Percentiles rank a stretch among this genome's conserved stretches.
These are phyloP conservation scores for Caranx ignobilis DNA, from an alignment of 2,113 vertebrate genomes.

Conservation along the genomic window DNA sequence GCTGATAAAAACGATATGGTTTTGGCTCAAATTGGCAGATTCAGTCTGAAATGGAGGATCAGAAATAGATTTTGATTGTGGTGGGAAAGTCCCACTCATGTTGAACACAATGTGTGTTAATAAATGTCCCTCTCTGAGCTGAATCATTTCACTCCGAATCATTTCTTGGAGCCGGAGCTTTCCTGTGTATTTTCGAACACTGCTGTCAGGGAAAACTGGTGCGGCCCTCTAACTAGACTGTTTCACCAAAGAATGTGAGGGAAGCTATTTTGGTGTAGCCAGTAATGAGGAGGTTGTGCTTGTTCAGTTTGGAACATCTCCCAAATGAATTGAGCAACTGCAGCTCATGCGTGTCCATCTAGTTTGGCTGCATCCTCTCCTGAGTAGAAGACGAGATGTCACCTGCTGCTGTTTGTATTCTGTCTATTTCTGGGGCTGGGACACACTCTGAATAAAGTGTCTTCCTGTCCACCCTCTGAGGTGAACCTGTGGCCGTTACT, in stretches of 20 bases:
- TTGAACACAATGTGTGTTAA: conserved; percentile 2
- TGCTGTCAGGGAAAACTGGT: conserved; percentile 51
- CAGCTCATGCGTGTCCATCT: conserved; percentile 22
- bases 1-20: conserved; percentile 1
- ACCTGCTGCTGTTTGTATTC: conserved; percentile 9
- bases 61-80: background rate
- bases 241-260: conserved; percentile 61
- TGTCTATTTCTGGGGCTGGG: background rate
- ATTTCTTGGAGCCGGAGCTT: conserved; percentile 11
- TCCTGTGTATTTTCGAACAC: conserved; percentile 46
- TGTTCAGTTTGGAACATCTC: conserved; percentile 45
- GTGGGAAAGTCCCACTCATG: background rate
- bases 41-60: no score
- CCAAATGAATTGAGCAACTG: conserved; percentile 34
- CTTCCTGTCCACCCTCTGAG: conserved; percentile 15
- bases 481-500: background rate
- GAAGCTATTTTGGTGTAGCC: conserved; percentile 59
- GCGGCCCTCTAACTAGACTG: conserved; percentile 37
- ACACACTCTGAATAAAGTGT: background rate
- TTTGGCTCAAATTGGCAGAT: background rate
- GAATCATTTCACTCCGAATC: background rate
- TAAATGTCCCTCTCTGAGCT: background rate
- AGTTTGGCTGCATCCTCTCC: background rate
- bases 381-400: background rate
- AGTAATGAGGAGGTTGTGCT: conserved; percentile 63